Evolutionary conservation across 2,888 invertebrate genomes (phyloP).

Genomic region (Hirtodrosophila confusa): DNA sequence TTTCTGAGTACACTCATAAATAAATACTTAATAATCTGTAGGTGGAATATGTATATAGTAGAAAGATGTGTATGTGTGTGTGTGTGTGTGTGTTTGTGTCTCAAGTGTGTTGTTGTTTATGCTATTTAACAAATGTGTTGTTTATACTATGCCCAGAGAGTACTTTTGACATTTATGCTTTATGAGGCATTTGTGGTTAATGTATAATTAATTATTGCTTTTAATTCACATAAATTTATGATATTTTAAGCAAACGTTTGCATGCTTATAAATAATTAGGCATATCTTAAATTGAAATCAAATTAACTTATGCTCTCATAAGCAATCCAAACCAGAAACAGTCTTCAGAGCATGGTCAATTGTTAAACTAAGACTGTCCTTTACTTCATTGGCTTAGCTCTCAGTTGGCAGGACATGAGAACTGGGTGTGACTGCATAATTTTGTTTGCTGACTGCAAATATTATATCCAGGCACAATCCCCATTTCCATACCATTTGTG

Average conservation of each 20-base stretch:
- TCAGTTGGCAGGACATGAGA: constrained; percentile 3
- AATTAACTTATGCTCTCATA: background rate
- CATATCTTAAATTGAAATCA: background rate
- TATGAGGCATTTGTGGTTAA: constrained; percentile 38
- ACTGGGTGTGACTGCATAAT: constrained; percentile 26
- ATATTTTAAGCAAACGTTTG: no score
- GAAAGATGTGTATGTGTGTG: background rate
- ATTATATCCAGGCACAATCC: constrained; percentile 4
- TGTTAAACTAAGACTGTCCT: background rate
- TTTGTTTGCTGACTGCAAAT: constrained; percentile 23
- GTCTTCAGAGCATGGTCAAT: background rate
- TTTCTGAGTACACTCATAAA: constrained; percentile 29
- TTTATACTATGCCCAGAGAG: background rate
- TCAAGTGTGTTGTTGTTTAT: constrained; percentile 20
- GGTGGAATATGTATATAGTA: no score
- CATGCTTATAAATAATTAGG: background rate
- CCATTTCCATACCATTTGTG: constrained; percentile 35
- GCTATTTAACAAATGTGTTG: background rate
- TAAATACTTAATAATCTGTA: constrained; percentile 23
- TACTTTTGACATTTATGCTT: constrained; percentile 27
- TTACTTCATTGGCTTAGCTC: background rate
- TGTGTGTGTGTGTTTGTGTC: background rate
- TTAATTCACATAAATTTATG: constrained; percentile 3
- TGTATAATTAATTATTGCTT: constrained; percentile 35
- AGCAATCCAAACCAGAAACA: background rate